phyloP scores from a whole-genome alignment of 2,888 invertebrate species.

The Acleris literana region DNA sequence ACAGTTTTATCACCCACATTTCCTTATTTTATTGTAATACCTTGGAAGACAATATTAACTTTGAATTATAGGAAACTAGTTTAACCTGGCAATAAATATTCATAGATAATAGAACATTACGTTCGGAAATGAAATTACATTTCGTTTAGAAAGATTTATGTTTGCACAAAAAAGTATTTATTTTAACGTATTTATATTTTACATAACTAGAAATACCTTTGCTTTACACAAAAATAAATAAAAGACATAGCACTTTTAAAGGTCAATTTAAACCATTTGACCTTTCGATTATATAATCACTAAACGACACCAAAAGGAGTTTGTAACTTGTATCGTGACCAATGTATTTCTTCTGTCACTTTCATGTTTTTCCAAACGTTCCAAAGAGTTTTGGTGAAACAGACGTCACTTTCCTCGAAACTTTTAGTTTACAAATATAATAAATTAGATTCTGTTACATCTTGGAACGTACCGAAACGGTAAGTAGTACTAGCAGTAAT shows the following conservation, averaged over 20 bases:
- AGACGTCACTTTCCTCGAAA: slow-evolving; percentile 9
- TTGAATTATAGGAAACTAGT: neutral
- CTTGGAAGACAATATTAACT: too few species aligned
- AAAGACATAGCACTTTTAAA: too few species aligned
- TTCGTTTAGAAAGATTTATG: neutral
- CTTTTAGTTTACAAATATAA: neutral
- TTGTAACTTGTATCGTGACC: too few species aligned
- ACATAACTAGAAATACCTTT: too few species aligned
- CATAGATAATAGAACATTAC: slow-evolving; percentile 11
- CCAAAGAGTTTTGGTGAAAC: slow-evolving; percentile 12
- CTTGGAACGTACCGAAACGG: neutral
- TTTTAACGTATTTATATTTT: too few species aligned
- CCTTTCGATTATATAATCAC: neutral
- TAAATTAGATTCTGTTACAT: neutral
- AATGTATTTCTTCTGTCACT: too few species aligned
- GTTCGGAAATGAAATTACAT: slow-evolving; percentile 14
- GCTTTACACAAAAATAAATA: too few species aligned
- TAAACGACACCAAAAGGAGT: too few species aligned
- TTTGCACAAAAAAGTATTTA: neutral
- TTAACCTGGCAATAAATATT: slow-evolving; percentile 7
- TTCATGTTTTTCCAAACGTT: slow-evolving; percentile 19
- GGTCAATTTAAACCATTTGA: slow-evolving; percentile 5
- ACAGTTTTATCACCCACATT: too few species aligned
- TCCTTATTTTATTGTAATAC: too few species aligned
- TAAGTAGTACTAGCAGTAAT: too few species aligned